Evolutionary conservation across 1,140 invertebrate species (phyloP).

Genomic region (silkworm (Bombyx mori)): ASM3026992v2 NC_085129.1:15348501-15349000

Average conservation of each 20-base stretch:
- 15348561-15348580: no score
- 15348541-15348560: conserved; percentile 25
- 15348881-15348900: no score
- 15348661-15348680: conserved; percentile 79
- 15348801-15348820: conserved; percentile 79
- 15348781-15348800: conserved; percentile 75
- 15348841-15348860: conserved; percentile 85
- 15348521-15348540: conserved; percentile 36
- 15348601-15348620: no score
- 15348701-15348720: conserved; percentile 76
- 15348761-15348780: conserved; percentile 65
- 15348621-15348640: no score
- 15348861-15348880: background rate
- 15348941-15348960: no score
- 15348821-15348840: conserved; percentile 88
- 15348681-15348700: conserved; percentile 73
- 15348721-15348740: conserved; percentile 79
- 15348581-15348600: no score
- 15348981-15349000: no score
- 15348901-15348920: no score
- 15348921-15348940: no score
- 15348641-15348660: conserved; percentile 41
- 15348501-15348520: conserved; percentile 66
- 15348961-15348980: no score
- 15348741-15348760: conserved; percentile 68